Evolutionary conservation across 2,113 vertebrate genomes (phyloP).

Genomic region (Eubucco bourcierii): DNA sequence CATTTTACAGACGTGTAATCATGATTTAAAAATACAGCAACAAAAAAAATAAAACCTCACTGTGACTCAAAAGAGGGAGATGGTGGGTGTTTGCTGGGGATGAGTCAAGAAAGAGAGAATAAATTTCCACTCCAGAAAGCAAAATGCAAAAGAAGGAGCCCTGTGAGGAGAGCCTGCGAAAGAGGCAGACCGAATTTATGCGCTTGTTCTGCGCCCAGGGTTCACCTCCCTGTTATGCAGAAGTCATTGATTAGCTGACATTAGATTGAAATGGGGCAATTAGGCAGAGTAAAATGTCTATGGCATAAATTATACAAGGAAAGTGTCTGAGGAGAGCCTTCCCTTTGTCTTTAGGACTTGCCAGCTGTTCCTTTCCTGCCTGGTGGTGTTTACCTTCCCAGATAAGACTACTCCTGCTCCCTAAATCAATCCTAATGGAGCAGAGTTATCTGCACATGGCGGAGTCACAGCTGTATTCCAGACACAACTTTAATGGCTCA

Average conservation of each 20-base stretch:
- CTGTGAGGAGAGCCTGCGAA: slow-evolving; percentile 39
- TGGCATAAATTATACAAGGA: slow-evolving; percentile 67
- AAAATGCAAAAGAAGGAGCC: slow-evolving; percentile 46
- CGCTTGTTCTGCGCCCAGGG: slow-evolving; percentile 48
- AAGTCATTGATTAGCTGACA: slow-evolving; percentile 61
- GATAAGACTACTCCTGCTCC: slow-evolving; percentile 36
- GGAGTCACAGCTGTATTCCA: slow-evolving; percentile 38
- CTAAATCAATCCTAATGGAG: slow-evolving; percentile 12
- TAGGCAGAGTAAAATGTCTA: slow-evolving; percentile 64
- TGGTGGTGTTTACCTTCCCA: slow-evolving; percentile 39
- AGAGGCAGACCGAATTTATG: slow-evolving; percentile 48
- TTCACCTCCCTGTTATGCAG: slow-evolving; percentile 53
- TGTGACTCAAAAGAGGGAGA: slow-evolving; percentile 46
- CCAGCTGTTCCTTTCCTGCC: slow-evolving; percentile 37
- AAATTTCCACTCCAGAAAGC: slow-evolving; percentile 32
- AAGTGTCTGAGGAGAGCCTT: slow-evolving; percentile 38
- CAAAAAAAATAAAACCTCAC: no score
- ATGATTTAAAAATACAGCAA: slow-evolving; percentile 64
- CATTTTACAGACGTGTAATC: slow-evolving; percentile 54
- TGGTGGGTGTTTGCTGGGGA: slow-evolving; percentile 40
- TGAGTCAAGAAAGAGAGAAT: slow-evolving; percentile 63
- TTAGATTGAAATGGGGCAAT: slow-evolving; percentile 70
- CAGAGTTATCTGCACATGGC: slow-evolving; percentile 13
- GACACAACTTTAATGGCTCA: slow-evolving; percentile 55
- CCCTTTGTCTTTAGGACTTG: slow-evolving; percentile 55